phyloP scores from a whole-genome alignment of 2,888 invertebrate species.

The Megalurothrips usitatus region DNA sequence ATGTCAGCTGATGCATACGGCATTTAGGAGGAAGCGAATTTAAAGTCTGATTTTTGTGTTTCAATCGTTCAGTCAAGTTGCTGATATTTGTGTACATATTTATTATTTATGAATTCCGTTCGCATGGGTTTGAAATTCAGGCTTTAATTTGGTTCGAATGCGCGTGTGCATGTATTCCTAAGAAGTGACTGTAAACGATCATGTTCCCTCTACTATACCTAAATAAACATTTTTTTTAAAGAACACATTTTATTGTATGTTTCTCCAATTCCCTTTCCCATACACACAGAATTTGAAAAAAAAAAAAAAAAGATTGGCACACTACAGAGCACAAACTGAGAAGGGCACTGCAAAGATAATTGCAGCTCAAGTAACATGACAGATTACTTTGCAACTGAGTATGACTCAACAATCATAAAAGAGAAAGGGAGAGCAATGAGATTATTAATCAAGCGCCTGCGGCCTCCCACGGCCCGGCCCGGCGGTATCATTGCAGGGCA shows the following conservation, averaged over 20 bases:
- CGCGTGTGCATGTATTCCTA: conserved; percentile 16
- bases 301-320: neutral
- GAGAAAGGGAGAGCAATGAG: no score
- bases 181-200: conserved; percentile 19
- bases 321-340: no score
- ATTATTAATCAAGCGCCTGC: no score
- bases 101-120: conserved; percentile 24
- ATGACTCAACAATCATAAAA: no score
- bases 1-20: conserved; percentile 24
- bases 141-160: conserved; percentile 15
- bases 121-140: conserved; percentile 17
- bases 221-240: conserved; percentile 25
- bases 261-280: neutral
- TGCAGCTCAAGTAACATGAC: no score
- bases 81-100: conserved; percentile 25
- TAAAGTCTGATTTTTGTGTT: conserved; percentile 15
- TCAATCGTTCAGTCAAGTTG: neutral
- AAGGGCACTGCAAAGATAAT: no score
- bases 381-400: no score
- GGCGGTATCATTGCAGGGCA: no score
- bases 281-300: neutral
- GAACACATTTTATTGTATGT: neutral
- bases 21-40: conserved; percentile 19
- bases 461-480: no score
- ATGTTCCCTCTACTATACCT: conserved; percentile 16